Evolutionary conservation across 92 coral and sea anemone genomes (phyloP).

Genomic region (Desmophyllum pertusum): DNA sequence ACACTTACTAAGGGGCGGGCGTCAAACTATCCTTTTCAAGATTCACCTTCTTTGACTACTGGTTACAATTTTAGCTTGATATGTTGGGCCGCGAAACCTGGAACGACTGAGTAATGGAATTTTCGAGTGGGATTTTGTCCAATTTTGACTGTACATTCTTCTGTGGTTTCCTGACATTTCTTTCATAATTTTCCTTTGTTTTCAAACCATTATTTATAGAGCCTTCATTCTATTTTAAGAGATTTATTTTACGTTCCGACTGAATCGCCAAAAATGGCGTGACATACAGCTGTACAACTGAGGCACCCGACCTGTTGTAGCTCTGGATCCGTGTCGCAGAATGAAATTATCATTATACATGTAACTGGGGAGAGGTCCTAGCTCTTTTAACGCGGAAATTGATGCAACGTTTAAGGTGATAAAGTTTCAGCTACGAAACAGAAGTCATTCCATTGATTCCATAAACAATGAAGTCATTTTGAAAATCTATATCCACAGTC

Average conservation of each 20-base stretch:
- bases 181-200: background rate
- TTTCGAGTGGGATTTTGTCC: background rate
- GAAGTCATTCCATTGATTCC: background rate
- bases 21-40: no score
- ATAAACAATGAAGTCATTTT: background rate
- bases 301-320: no score
- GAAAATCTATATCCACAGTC: background rate
- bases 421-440: background rate
- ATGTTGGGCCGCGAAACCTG: no score
- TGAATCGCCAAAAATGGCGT: background rate
- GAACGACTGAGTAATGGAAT: no score
- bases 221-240: background rate
- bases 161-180: background rate
- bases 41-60: no score
- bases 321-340: no score
- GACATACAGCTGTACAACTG: no score
- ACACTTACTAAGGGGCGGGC: no score
- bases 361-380: no score
- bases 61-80: no score
- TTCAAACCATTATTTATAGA: background rate
- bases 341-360: no score
- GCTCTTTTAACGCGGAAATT: no score
- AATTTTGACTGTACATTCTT: background rate
- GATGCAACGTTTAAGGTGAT: background rate
- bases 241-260: background rate